Base-by-base conservation (phyloP, 2,888 invertebrate species). In the Netelia inedita region DNA sequence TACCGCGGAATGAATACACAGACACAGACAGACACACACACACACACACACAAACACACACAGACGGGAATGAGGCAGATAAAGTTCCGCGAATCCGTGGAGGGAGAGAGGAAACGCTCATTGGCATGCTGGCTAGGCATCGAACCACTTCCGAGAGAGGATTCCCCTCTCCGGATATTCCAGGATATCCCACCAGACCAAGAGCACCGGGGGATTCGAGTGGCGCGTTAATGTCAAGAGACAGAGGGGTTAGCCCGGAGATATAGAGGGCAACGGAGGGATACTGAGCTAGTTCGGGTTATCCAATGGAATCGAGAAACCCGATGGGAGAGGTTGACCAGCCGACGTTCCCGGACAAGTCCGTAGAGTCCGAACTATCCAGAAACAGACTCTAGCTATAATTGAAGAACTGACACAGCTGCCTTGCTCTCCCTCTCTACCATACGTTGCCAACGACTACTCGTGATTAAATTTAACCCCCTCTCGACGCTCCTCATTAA, bases 141-240 rank as follows among this genome's bases (percentile, higher is more conserved):
- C 69, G 78, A 78, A 74, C 72, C 79, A 83, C 80, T 81, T 85
- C 59, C 73, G 82, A 79, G 55, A 71, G 57, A 74, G 55, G 28
- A 41, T 55, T 76, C 16, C 59, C 79, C 46, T 66, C 53, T 43
- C 19, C 35, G 43, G 55, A 68, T 66, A 61, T 73, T 72, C 53
- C 68, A 23, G 68, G 46, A n/a, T 55, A 78, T 68, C 35, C 68
- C 55, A 46, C 21, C 41, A 28, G 46, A 21, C 57, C 50, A 55
- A 16, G 61, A 69, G 71, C 41, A 16, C 16, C 28, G 21, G 41
- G 46, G 21, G 43, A 53, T 73, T 85, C 79, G 50, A 86, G 86
- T 81, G 83, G 55, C 81, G 55, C 78, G 85, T 86, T 82, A 83
- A 85, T 80, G 83, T 86, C 86, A 68, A 83, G 86, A 79, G 82